These are phyloP conservation scores for Amphilophus citrinellus DNA, from an alignment of 2,113 vertebrate genomes.

Conservation along the genomic window DNA sequence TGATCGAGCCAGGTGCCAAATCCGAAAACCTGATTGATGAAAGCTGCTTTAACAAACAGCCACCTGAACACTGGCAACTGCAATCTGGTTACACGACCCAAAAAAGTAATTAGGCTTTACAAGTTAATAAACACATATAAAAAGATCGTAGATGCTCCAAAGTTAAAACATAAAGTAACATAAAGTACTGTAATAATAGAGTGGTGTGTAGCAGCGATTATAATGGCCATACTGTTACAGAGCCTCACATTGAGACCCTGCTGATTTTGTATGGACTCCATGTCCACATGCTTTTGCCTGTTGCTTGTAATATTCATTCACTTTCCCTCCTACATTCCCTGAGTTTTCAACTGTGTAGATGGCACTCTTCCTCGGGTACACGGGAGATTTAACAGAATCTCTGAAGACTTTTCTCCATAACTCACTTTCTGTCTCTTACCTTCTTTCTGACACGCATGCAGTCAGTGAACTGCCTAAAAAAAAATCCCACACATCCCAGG, in stretches of 20 bases:
- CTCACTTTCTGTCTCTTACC: constrained; percentile 19
- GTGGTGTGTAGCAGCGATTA: neutral
- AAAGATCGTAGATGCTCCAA: constrained; percentile 2
- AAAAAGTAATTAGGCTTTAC: neutral
- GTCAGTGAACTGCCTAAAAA: constrained; percentile 43
- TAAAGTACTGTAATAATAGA: neutral
- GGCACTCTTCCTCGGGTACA: constrained; percentile 51
- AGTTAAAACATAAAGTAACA: neutral
- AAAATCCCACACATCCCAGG: constrained; percentile 51
- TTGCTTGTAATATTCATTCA: constrained; percentile 42
- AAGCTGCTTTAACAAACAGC: constrained; percentile 59
- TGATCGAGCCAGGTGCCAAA: constrained; percentile 74
- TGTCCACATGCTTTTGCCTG: constrained; percentile 27
- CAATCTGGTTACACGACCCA: constrained; percentile 24
- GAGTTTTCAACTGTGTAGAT: constrained; percentile 39
- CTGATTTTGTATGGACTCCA: constrained; percentile 17
- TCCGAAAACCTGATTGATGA: constrained; percentile 72
- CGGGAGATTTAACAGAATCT: constrained; percentile 42
- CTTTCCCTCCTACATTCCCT: constrained; percentile 21
- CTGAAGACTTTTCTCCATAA: constrained; percentile 32
- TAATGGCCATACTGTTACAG: neutral
- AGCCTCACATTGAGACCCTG: neutral
- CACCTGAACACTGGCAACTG: constrained; percentile 31
- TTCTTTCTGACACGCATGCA: neutral
- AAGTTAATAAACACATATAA: neutral